phyloP scores from a whole-genome alignment of 2,797 vertebrate species.

The Pygocentrus nattereri region DNA sequence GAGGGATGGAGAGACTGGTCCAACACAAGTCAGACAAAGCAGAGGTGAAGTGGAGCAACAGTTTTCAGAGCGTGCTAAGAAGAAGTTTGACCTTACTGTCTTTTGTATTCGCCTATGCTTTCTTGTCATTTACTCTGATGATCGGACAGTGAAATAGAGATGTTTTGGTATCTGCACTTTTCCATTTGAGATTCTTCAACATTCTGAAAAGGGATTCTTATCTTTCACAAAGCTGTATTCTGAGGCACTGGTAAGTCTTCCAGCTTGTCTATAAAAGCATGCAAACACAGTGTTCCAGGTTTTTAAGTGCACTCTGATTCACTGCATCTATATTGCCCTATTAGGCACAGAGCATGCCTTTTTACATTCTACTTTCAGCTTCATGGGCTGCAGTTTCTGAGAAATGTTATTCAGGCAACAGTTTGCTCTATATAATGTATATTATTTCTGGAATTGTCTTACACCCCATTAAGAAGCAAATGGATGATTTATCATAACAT shows the following conservation, averaged over 20 bases:
- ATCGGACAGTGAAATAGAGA: slow-evolving; percentile 9
- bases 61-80: slow-evolving; percentile 3
- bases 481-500: slow-evolving; percentile 45
- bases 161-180: slow-evolving; percentile 1
- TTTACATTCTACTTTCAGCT: not conserved
- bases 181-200: slow-evolving; percentile 1
- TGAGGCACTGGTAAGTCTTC: slow-evolving; percentile 52
- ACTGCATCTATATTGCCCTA: slow-evolving; percentile 2
- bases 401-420: slow-evolving; percentile 7
- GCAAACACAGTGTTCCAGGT: slow-evolving; percentile 3
- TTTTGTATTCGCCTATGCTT: slow-evolving; percentile 7
- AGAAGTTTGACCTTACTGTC: not conserved
- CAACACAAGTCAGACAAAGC: slow-evolving; percentile 40
- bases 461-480: slow-evolving; percentile 38
- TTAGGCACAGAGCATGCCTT: not conserved
- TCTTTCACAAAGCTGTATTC: slow-evolving; percentile 12
- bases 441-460: slow-evolving; percentile 31
- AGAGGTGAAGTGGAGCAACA: slow-evolving; percentile 28
- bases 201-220: slow-evolving; percentile 20
- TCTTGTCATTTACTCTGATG: not conserved
- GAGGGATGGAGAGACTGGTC: slow-evolving; percentile 52
- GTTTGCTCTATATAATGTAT: not conserved
- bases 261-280: not conserved
- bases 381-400: not conserved
- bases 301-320: slow-evolving; percentile 19